Base-by-base conservation (phyloP, 2,888 invertebrate species). In the Trichopria drosophilae region DNA sequence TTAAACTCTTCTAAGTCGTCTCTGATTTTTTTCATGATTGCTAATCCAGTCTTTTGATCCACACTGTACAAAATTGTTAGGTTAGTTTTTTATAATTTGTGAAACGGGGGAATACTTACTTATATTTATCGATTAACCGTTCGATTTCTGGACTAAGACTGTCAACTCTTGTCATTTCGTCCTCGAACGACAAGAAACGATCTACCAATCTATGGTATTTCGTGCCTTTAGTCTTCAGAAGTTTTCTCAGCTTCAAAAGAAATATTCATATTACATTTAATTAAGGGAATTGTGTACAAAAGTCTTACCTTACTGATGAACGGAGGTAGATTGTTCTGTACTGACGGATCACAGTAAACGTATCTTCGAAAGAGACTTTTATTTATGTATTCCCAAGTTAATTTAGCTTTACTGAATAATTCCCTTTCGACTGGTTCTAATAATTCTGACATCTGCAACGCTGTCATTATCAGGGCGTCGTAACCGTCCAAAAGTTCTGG, bases 321-420 rank as follows among this genome's bases (percentile, higher is more conserved):
- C 13, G 75, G 70, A 53, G 80, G 80, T 42, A 82, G 73, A 68
- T 78, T 80, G 58, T 79, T 79, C 62, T 81, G 80, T 54, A 83
- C 78, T 40, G 79, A 71, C 34, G 80, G 79, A 68, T 84, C 82
- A 31, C 79, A 76, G 55, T 73, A 76, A 35, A 75, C 72, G 55
- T 70, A 73, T 54, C 67, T 81, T 53, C 85, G 84, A 72, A 84
- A 86, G 57, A 86, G 77, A 63, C 82, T 82, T 64, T 84, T 84
- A 73, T 85, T 84, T 55, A 85, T 81, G 62, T 83, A 78, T 61
- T 83, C 81, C 85, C 86, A 86, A 5, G 82, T 82, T 36, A 86
- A 77, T 61, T 82, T 80, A 64, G 84, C 84, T 63, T 80, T 80
- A 57, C 80, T 80, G 56, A 84, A 74, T 65, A 84, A 81, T 55